Evolutionary conservation across 37 sponge, comb jelly and placozoan genomes (phyloP), one percentile per base, ranked within the genome.

Genomic region (Cladorhizidae sp.): DNA sequence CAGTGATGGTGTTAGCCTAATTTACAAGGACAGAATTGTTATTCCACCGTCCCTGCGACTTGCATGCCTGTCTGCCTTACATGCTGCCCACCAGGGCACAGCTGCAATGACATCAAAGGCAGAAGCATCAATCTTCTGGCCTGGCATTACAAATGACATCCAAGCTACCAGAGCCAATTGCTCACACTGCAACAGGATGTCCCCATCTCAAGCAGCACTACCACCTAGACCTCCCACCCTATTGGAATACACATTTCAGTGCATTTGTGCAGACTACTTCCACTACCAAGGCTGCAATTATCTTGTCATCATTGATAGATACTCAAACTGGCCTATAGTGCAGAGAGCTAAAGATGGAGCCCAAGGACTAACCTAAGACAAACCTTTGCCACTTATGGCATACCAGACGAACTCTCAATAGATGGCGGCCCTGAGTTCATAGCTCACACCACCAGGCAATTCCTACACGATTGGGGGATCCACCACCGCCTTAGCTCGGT

Each of bases 401-500:
- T 45, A 5, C 49, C 9, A 12, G 81, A 80, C 28, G 81, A 80
- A 69, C 81, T 80, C 61, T 70, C 81, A 57, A 70, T 72, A 2
- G 72, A 80, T 70, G 81, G 81, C 11, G 57, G 81, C 2, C 70
- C 81, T 18, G 72, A 80, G 23, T 69, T 80, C 21, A 42, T 80
- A 17, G 71, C 81, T 58, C 59, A 55, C 40, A 56, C 40, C 62
- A 80, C 81, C 36, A 70, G 57, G 40, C 15, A 51, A 56, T 71
- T 68, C 49, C 49, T 80, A 20, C 58, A 33, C 41, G 3, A 70
- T 26, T 79, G 80, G 81, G 81, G 81, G 8, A 26, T 80, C 5
- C 81, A 80, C 71, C 81, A 80, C 71, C 45, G 81, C 70, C 81
- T 80, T 8, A 83, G 83, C 67, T 83, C 83, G 2, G 83, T 75